These are phyloP conservation scores for Urocolius indicus DNA, from an alignment of 2,113 vertebrate genomes.

Conservation along the genomic window DNA sequence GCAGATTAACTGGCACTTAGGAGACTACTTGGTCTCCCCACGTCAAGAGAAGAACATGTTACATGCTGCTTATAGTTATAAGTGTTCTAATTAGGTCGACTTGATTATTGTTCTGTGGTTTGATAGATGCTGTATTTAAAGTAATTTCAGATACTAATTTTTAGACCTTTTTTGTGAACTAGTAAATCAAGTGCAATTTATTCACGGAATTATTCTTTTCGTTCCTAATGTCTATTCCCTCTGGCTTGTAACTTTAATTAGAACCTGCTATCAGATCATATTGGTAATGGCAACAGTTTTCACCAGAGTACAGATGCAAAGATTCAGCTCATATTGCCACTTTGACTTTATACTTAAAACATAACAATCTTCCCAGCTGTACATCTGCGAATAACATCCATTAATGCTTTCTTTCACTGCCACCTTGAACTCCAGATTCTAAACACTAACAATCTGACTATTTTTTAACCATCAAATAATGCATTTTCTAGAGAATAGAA, in stretches of 20 bases:
- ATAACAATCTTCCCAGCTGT: constrained; percentile 22
- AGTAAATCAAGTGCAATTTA: constrained; percentile 79
- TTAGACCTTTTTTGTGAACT: constrained; percentile 75
- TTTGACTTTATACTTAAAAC: constrained; percentile 57
- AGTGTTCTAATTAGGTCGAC: constrained; percentile 74
- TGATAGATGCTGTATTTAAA: constrained; percentile 76
- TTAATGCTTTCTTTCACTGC: constrained; percentile 36
- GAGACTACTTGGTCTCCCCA: background rate
- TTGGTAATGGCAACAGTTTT: constrained; percentile 69
- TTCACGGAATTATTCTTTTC: constrained; percentile 73
- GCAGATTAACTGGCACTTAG: constrained; percentile 8
- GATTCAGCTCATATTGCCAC: constrained; percentile 38
- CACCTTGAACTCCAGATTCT: constrained; percentile 14
- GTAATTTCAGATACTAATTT: constrained; percentile 77
- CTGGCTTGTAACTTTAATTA: constrained; percentile 84
- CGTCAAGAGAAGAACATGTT: constrained; percentile 64
- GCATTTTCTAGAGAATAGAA: constrained; percentile 32
- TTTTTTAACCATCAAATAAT: constrained; percentile 42
- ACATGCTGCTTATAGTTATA: constrained; percentile 23
- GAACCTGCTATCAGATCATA: constrained; percentile 72
- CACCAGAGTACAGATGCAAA: constrained; percentile 54
- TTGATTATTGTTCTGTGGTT: constrained; percentile 75
- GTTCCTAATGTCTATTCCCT: constrained; percentile 75
- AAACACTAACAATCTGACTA: constrained; percentile 17
- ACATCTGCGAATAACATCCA: constrained; percentile 10